Evolutionary conservation across 2,113 vertebrate species (phyloP), one percentile per base, ranked within the genome.

Genomic region (human): DNA sequence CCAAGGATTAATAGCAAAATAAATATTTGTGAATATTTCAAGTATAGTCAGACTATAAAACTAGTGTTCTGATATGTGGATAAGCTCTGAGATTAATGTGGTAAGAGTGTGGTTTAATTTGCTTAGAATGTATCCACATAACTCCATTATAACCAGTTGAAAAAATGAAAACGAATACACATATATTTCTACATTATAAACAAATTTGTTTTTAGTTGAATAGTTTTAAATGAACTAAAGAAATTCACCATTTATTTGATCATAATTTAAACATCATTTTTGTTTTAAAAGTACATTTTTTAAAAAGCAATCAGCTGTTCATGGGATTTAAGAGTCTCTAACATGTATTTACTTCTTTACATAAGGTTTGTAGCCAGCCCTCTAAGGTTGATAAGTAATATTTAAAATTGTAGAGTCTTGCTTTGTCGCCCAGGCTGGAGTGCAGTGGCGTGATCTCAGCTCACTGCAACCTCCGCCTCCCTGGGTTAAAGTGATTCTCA

Each of bases 1-100:
- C 79, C 72, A 61, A 96, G 20, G 22, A 76, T 92, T 86, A 94
- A 86, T 57, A 55, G 48, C 64, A 96, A 93, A 93, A 79, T 89
- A 61, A 89, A 25, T 38, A 59, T 81, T 48, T 87, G 76, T 70
- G 20, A 95, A 16, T 90, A 61, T 76, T 87, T 94, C 64, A 93
- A 45, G 40, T 61, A 88, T 17, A 73, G 27, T 82, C 25, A 52
- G 50, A 73, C 40, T 72, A 35, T 59, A 85, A 89, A 95, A 61
- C 57, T 17, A 73, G 38, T 55, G 61, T 92, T 78, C 83, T 52
- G 18, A 89, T 66, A 55, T 76, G 9, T 57, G 73, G 30, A 80
- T 92, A 78, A 27, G 83, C 32, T 93, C 64, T 61, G 25, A 78
- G 73, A 80, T 32, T 64, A 89, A 93, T 20, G n/a, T 43, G 35